These are phyloP conservation scores for Catharus ustulatus DNA, from an alignment of 2,797 vertebrate genomes.

Conservation along the genomic window DNA sequence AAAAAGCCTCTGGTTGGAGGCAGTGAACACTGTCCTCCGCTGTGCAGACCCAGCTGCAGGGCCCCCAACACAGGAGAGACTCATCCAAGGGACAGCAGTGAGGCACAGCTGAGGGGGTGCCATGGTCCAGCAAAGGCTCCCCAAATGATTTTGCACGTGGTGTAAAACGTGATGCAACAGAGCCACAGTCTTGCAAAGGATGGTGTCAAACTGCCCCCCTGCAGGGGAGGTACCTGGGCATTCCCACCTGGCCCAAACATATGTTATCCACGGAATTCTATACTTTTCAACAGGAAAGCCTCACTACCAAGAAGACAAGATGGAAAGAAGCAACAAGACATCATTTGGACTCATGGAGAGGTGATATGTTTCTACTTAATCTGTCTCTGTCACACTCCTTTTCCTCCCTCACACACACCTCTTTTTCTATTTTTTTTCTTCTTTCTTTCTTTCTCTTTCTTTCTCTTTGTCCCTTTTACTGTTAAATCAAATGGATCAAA, in stretches of 20 bases:
- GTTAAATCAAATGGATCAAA: rapidly evolving
- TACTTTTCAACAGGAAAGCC: not conserved
- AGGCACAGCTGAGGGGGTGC: not conserved
- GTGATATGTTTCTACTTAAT: not conserved
- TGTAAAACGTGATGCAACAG: not conserved
- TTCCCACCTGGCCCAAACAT: not conserved
- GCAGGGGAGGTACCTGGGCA: not conserved
- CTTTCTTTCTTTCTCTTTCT: not conserved
- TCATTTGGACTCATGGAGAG: not conserved
- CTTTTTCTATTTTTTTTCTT: not conserved
- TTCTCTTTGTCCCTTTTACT: not conserved
- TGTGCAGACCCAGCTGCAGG: not conserved
- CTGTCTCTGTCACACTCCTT: too few relatives aligned
- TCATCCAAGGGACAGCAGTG: not conserved
- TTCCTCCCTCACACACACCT: rapidly evolving
- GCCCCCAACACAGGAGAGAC: not conserved
- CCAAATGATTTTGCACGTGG: rapidly evolving
- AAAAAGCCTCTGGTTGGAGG: not conserved
- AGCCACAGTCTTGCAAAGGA: not conserved
- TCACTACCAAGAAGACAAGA: not conserved
- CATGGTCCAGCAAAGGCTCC: not conserved
- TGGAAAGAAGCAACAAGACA: not conserved
- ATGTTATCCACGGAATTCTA: not conserved
- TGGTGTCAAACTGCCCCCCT: too few relatives aligned
- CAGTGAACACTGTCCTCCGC: rapidly evolving